Evolutionary conservation across 2,888 invertebrate species (phyloP), one percentile per base, ranked within the genome.

Genomic region (Torymus aiolomorphi): DNA sequence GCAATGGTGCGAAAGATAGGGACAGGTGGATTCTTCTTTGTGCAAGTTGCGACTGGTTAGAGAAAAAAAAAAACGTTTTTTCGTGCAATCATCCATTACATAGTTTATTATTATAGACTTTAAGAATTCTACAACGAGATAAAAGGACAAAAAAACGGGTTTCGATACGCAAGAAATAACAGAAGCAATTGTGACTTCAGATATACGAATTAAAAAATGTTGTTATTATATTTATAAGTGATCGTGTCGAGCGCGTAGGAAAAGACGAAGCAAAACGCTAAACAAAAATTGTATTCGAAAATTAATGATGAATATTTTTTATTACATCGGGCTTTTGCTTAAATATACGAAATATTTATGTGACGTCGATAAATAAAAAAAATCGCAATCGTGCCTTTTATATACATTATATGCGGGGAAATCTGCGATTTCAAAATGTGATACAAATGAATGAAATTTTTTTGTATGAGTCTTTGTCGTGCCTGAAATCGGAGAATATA

Each of bases 181-280:
- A 56, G 18, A 24, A 66, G 56, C 49, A 59, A 42, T 62, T 67
- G 51, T 71, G 57, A 63, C 65, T 72, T 69, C 56, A 59, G 54
- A 71, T 81, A 78, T 78, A 76, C 67, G 78, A 81, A 76, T 72
- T 57, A 54, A 61, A 77, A 42, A 20, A 59, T 16, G 49, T 77
- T 81, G 81, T 81, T 81, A 78, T 76, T 81, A 81, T 78, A 81
- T 81, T 81, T 81, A 79, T 81, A 81, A 78, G 81, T 49, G 62
- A 69, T 51, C 49, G 57, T 20, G 20, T 71, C 77, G 76, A 78
- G 76, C 72, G 81, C 72, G 72, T 72, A 75, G 42, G 67, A 76
- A 77, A 76, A 76, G 51, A 54, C 62, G 57, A 76, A 49, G 42
- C 42, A 42, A 42, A 42, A 42, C 8, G 42, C 8, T 42, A 42